These are phyloP conservation scores for Drosophila lutescens DNA, from an alignment of 2,888 invertebrate genomes.

Conservation along the genomic window DNA sequence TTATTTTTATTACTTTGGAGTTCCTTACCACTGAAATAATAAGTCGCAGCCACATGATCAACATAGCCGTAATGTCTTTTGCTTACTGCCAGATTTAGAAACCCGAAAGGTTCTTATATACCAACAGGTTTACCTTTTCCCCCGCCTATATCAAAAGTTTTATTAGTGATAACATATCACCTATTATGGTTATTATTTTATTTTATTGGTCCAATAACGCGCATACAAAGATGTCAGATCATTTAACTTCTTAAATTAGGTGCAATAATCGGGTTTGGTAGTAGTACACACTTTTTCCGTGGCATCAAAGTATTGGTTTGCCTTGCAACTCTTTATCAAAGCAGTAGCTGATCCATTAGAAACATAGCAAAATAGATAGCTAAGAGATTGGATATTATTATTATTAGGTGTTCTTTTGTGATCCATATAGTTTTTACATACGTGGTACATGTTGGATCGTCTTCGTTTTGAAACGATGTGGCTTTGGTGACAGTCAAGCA, in stretches of 20 bases:
- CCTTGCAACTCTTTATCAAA: slow-evolving; percentile 2
- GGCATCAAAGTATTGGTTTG: slow-evolving; percentile 34
- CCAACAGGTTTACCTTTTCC: neutral
- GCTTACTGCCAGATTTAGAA: neutral
- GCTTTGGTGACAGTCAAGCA: slow-evolving; percentile 1
- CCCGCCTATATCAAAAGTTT: neutral
- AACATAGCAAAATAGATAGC: slow-evolving; percentile 18
- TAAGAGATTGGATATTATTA: neutral
- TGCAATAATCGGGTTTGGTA: slow-evolving; percentile 38
- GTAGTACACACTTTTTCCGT: neutral
- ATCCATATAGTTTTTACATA: neutral
- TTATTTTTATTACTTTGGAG: neutral
- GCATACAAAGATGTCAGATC: neutral
- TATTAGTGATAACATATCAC: too few species aligned
- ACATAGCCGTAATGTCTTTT: neutral
- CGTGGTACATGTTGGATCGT: slow-evolving; percentile 34
- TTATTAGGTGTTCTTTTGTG: neutral
- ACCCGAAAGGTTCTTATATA: neutral
- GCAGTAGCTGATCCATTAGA: neutral
- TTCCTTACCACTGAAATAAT: neutral
- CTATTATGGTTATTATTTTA: neutral
- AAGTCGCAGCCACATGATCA: neutral
- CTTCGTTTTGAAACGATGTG: slow-evolving; percentile 12
- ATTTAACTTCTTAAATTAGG: slow-evolving; percentile 1
- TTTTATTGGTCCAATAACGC: slow-evolving; percentile 6